These are phyloP conservation scores for Halcyon malimbica DNA, from an alignment of 2,113 vertebrate species.

Conservation along the genomic window DNA sequence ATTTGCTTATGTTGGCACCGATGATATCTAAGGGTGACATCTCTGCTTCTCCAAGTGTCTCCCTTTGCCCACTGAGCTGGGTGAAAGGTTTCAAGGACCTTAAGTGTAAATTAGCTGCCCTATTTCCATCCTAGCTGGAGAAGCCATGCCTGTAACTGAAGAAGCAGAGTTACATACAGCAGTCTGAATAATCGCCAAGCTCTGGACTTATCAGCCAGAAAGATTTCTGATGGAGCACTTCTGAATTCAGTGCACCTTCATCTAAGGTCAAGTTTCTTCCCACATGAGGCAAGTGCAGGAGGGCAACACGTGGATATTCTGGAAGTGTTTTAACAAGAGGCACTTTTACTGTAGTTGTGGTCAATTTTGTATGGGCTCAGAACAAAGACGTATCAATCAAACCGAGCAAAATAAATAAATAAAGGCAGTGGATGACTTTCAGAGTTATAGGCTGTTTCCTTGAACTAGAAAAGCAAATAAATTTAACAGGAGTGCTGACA, in stretches of 20 bases:
- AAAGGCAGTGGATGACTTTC: conserved; percentile 36
- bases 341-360: conserved; percentile 29
- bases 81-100: not conserved
- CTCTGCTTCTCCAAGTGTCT: conserved; percentile 6
- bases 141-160: not conserved
- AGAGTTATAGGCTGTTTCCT: conserved; percentile 51
- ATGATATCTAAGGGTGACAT: not conserved
- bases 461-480: conserved; percentile 71
- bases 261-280: conserved; percentile 25
- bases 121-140: not conserved
- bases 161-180: not conserved
- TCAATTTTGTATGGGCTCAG: not conserved
- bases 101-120: not conserved
- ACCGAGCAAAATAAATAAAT: conserved; percentile 52
- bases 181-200: not conserved
- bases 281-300: rapidly evolving
- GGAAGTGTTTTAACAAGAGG: conserved; percentile 5
- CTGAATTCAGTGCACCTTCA: not conserved
- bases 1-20: not conserved
- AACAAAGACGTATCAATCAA: conserved; percentile 56
- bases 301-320: not conserved
- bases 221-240: not conserved
- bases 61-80: not conserved
- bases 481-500: conserved; percentile 63
- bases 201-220: not conserved